Conservation (phyloP, 2,888 invertebrate species). For the Trypoxylon attenuatum region DNA sequence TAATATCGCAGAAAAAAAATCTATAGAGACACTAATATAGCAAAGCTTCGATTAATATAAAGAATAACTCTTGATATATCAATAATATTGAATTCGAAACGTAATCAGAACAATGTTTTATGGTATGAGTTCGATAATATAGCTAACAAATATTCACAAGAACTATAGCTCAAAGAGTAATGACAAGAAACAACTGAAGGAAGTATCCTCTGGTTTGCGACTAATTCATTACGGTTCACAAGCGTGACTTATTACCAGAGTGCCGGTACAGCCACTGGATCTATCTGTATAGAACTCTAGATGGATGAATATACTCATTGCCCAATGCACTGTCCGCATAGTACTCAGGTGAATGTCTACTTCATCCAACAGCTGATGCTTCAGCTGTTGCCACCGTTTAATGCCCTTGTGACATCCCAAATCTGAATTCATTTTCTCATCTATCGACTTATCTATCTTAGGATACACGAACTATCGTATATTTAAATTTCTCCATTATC, state of each 20-base stretch:
- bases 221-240: slow-evolving; percentile 53
- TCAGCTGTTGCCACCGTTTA: neutral
- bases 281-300: neutral
- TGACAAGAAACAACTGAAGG: slow-evolving; percentile 18
- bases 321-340: slow-evolving; percentile 10
- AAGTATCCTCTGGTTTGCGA: slow-evolving; percentile 25
- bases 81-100: neutral
- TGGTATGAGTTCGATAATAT: no score
- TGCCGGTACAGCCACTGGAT: slow-evolving; percentile 7
- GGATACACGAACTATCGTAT: no score
- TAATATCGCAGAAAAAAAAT: no score
- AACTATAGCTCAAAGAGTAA: no score
- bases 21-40: no score
- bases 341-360: slow-evolving; percentile 5
- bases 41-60: no score
- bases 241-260: slow-evolving; percentile 53
- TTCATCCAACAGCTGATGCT: slow-evolving; percentile 13
- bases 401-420: slow-evolving; percentile 1
- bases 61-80: no score
- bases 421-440: slow-evolving; percentile 31
- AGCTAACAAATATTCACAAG: no score
- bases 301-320: neutral
- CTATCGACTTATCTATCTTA: slow-evolving; percentile 1
- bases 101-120: neutral
- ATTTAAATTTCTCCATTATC: no score